A percentile compares a stretch with the other conserved stretches of the same genome.
Conservation (phyloP, 2,797 vertebrate genomes). For the Gymnothorax javanicus region DNA sequence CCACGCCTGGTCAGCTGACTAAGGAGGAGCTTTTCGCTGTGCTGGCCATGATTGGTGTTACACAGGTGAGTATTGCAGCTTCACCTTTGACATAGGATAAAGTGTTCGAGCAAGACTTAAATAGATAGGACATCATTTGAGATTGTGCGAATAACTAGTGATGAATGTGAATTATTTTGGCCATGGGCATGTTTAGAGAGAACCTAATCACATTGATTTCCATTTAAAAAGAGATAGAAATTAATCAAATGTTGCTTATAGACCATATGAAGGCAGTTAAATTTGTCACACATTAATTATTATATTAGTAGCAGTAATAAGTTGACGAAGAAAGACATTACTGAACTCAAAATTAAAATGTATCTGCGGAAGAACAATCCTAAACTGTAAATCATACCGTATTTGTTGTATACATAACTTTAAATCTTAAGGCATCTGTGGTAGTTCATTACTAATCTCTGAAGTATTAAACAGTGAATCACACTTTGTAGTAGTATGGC, state of each 20-base stretch:
- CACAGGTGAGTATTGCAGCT: conserved; percentile 80
- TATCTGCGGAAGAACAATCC: no score
- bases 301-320: no score
- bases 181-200: background rate
- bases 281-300: background rate
- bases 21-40: conserved; percentile 96
- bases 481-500: no score
- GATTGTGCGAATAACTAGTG: background rate
- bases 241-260: background rate
- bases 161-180: background rate
- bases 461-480: no score
- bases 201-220: background rate
- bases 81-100: background rate
- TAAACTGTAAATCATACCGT: no score
- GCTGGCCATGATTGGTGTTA: conserved; percentile 89
- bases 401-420: no score
- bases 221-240: background rate
- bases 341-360: no score
- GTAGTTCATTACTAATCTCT: background rate
- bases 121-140: no score
- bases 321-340: no score
- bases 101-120: background rate
- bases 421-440: no score
- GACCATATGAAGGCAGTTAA: background rate
- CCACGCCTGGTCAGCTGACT: conserved; percentile 94